These are phyloP conservation scores for Dendrolimus pini DNA, from an alignment of 2,888 invertebrate genomes.

Conservation along the genomic window DNA sequence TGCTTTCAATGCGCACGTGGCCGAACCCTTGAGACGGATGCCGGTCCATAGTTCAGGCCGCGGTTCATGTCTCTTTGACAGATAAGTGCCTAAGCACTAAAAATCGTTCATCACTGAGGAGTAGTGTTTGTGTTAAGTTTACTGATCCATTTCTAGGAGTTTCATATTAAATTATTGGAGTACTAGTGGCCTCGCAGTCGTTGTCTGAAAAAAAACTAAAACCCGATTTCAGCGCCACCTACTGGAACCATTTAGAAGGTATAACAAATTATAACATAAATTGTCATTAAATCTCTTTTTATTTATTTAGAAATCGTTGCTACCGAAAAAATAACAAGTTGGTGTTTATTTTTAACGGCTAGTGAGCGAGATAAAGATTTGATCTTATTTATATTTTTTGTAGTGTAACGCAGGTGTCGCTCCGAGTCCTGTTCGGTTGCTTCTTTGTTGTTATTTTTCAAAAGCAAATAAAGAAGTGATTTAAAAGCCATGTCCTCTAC, in stretches of 20 bases:
- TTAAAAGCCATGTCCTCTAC: no score
- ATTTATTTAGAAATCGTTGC: no score
- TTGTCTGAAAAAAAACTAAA: no score
- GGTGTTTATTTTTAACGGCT: slow-evolving; percentile 18
- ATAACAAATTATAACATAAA: no score
- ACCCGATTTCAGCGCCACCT: no score
- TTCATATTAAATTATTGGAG: no score
- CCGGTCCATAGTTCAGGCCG: slow-evolving; percentile 19
- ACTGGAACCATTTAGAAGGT: no score
- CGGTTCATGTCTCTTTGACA: slow-evolving; percentile 28
- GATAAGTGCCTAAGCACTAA: background rate
- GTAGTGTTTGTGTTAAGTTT: no score
- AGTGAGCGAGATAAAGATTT: slow-evolving; percentile 24
- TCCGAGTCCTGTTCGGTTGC: slow-evolving; percentile 30
- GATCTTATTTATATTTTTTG: slow-evolving; percentile 40
- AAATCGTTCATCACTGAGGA: background rate
- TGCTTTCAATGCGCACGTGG: slow-evolving; percentile 63
- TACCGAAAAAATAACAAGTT: background rate
- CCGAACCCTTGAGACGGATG: slow-evolving; percentile 53
- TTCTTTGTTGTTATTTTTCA: slow-evolving; percentile 25
- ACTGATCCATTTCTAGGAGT: no score
- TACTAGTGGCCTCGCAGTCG: no score
- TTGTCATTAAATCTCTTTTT: no score
- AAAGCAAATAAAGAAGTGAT: background rate
- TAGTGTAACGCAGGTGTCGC: slow-evolving; percentile 64